Evolutionary conservation across 2,797 vertebrate genomes (phyloP).

Genomic region (Leptodactylus fallax): DNA sequence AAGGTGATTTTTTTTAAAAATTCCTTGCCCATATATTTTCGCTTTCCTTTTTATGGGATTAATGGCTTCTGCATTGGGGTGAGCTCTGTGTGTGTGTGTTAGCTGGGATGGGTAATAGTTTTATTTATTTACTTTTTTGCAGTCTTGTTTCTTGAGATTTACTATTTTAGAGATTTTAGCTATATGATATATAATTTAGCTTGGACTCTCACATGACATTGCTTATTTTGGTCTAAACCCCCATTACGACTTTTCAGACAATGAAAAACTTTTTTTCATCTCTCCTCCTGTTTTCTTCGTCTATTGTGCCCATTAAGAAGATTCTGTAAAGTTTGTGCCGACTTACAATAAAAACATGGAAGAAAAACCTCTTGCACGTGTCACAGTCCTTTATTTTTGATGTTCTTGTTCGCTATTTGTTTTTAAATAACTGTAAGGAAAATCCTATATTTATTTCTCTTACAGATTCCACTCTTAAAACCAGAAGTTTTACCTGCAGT

Average conservation of each 20-base stretch:
- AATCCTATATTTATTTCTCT: background rate
- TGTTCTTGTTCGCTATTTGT: background rate
- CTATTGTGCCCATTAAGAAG: background rate
- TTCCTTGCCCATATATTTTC: too few species aligned
- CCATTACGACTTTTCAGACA: too few species aligned
- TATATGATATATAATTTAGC: background rate
- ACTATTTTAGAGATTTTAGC: background rate
- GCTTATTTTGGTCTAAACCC: too few species aligned
- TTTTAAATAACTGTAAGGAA: background rate
- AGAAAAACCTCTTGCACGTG: background rate
- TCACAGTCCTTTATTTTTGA: background rate
- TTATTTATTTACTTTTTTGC: too few species aligned
- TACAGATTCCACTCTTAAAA: slow-evolving; percentile 23
- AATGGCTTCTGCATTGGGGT: too few species aligned
- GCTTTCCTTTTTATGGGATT: too few species aligned
- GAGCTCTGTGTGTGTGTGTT: too few species aligned
- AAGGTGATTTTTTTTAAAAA: too few species aligned
- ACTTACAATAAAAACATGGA: background rate
- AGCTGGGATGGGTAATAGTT: too few species aligned
- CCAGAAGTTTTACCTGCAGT: background rate
- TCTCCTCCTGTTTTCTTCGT: background rate
- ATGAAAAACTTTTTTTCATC: too few species aligned
- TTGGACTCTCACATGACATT: too few species aligned
- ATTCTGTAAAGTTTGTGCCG: background rate
- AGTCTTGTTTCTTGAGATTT: too few species aligned